Evolutionary conservation across 2,888 invertebrate species (phyloP).

Genomic region (Cacoxenus indagator): DNA sequence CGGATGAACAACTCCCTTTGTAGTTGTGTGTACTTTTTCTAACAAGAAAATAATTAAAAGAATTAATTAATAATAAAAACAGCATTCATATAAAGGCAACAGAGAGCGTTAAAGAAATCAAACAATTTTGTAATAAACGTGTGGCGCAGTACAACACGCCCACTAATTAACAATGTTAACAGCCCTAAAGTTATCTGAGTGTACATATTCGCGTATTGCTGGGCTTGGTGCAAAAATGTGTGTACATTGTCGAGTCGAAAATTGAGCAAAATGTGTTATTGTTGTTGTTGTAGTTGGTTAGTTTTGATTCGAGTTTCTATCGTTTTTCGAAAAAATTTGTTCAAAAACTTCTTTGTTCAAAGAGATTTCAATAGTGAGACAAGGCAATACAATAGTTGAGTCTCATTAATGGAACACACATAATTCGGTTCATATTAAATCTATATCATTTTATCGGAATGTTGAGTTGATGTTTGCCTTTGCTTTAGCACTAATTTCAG

Average conservation of each 20-base stretch:
- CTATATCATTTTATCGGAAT: conserved; percentile 15
- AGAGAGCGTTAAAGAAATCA: neutral
- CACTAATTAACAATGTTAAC: conserved; percentile 55
- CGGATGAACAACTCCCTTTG: neutral
- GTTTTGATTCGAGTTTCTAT: neutral
- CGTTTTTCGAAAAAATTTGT: neutral
- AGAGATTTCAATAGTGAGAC: neutral
- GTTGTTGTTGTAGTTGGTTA: neutral
- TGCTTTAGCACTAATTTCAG: neutral
- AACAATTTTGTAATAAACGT: neutral
- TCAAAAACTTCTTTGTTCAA: conserved; percentile 7
- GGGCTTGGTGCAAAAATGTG: neutral
- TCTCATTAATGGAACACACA: neutral
- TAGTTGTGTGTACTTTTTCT: neutral
- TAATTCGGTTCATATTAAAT: conserved; percentile 4
- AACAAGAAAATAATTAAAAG: neutral
- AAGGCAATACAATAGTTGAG: neutral
- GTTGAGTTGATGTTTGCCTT: neutral
- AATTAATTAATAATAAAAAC: neutral
- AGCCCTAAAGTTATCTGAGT: conserved; percentile 59
- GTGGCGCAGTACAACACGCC: conserved; percentile 27
- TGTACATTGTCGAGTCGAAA: neutral
- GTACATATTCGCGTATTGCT: conserved; percentile 31
- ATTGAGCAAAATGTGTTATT: neutral
- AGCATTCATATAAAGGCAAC: neutral